Evolutionary conservation across 1,140 invertebrate genomes (phyloP).

Genomic region (Thrips palmi): DNA sequence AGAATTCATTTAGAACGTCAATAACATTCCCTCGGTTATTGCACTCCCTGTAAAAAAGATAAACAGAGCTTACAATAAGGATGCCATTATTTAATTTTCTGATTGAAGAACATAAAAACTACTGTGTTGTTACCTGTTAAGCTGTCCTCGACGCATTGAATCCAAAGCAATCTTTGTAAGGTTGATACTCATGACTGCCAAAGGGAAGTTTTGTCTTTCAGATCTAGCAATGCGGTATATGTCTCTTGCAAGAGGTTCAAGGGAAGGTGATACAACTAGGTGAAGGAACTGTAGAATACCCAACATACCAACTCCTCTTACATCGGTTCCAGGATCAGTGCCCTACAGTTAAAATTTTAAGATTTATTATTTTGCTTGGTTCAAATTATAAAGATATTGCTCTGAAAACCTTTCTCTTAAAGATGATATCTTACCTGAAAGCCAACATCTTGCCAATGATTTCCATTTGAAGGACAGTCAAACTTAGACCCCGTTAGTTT

Average conservation of each 20-base stretch:
- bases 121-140: conserved; percentile 35
- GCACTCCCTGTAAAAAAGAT: conserved; percentile 23
- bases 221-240: conserved; percentile 31
- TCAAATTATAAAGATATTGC: too few relatives aligned
- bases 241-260: conserved; percentile 23
- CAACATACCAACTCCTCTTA: conserved; percentile 31
- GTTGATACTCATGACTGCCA: conserved; percentile 35
- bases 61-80: conserved; percentile 1
- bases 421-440: conserved; percentile 37
- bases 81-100: not conserved
- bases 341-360: conserved; percentile 20
- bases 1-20: conserved; percentile 29
- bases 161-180: conserved; percentile 33
- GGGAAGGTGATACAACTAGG: conserved; percentile 23
- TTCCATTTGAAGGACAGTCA: conserved; percentile 28
- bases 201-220: conserved; percentile 32
- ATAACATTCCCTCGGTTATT: conserved; percentile 26
- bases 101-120: conserved; percentile 11
- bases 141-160: conserved; percentile 27
- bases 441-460: conserved; percentile 36
- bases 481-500: conserved; percentile 25
- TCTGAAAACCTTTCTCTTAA: too few relatives aligned
- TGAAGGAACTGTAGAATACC: conserved; percentile 31
- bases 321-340: conserved; percentile 34
- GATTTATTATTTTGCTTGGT: not conserved